Percentiles rank a stretch among this genome's conserved stretches.
Evolutionary conservation across 2,113 vertebrate species (phyloP).

Genomic region (Orcinus orca): DNA sequence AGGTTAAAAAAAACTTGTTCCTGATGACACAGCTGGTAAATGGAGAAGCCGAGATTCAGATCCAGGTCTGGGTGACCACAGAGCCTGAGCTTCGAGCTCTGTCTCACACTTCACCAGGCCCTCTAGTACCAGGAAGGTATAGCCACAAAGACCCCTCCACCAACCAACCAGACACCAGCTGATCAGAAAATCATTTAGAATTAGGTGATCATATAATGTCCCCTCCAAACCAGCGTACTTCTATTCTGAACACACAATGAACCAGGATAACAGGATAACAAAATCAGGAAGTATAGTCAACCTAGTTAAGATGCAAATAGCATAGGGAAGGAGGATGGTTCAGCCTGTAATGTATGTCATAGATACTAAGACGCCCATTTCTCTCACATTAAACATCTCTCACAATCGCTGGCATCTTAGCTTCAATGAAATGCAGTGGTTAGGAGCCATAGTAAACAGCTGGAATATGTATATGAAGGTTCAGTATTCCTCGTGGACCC

Average conservation of each 20-base stretch:
- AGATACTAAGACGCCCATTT: background rate
- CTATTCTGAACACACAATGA: background rate
- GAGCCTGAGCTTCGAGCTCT: background rate
- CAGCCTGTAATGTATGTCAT: background rate
- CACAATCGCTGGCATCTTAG: background rate
- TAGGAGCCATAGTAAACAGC: background rate
- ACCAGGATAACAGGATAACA: background rate
- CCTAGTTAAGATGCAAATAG: background rate
- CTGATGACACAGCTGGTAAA: constrained; percentile 72
- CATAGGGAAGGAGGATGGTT: background rate
- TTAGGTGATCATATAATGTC: background rate
- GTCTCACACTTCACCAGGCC: background rate
- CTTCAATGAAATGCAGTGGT: background rate
- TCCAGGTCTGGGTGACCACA: background rate
- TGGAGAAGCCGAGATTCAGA: background rate
- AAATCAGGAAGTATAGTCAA: background rate
- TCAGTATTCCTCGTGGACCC: background rate
- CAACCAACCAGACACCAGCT: background rate
- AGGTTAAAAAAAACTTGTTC: constrained; percentile 26
- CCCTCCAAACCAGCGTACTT: background rate
- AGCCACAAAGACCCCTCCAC: background rate
- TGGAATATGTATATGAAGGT: background rate
- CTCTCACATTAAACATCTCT: background rate
- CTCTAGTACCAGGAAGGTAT: background rate
- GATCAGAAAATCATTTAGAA: background rate